These are phyloP conservation scores for Sturnus vulgaris DNA, from an alignment of 2,113 vertebrate genomes.

Conservation along the genomic window DNA sequence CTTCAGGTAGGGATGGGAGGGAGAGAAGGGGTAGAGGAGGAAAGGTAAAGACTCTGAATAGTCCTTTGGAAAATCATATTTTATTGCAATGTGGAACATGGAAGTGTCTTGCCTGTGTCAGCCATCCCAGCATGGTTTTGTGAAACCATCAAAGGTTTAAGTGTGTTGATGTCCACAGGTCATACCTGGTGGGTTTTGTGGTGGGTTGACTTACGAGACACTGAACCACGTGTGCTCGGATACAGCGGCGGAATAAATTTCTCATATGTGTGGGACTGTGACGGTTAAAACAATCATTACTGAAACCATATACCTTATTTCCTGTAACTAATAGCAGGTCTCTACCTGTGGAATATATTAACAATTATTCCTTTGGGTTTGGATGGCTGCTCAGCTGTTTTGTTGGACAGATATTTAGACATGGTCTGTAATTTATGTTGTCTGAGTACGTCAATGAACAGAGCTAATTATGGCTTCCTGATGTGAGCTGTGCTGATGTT, in stretches of 20 bases:
- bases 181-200: slow-evolving; percentile 27
- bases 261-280: slow-evolving; percentile 72
- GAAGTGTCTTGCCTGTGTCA: background rate
- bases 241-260: slow-evolving; percentile 63
- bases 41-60: background rate
- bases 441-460: background rate
- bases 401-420: slow-evolving; percentile 58
- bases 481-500: slow-evolving; percentile 20
- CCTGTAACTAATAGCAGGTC: slow-evolving; percentile 62
- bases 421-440: slow-evolving; percentile 28
- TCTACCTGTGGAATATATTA: slow-evolving; percentile 69
- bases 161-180: background rate
- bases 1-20: background rate
- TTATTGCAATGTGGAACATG: fast-evolving
- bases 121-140: background rate
- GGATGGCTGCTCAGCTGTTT: slow-evolving; percentile 59
- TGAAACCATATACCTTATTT: slow-evolving; percentile 69
- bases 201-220: background rate
- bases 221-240: slow-evolving; percentile 27
- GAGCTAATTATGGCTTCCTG: slow-evolving; percentile 40
- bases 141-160: background rate
- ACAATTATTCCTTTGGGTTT: slow-evolving; percentile 54
- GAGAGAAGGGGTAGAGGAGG: background rate
- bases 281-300: slow-evolving; percentile 60
- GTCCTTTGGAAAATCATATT: slow-evolving; percentile 19